Conservation (phyloP, 2,113 vertebrate genomes). For the Turnix velox region DNA sequence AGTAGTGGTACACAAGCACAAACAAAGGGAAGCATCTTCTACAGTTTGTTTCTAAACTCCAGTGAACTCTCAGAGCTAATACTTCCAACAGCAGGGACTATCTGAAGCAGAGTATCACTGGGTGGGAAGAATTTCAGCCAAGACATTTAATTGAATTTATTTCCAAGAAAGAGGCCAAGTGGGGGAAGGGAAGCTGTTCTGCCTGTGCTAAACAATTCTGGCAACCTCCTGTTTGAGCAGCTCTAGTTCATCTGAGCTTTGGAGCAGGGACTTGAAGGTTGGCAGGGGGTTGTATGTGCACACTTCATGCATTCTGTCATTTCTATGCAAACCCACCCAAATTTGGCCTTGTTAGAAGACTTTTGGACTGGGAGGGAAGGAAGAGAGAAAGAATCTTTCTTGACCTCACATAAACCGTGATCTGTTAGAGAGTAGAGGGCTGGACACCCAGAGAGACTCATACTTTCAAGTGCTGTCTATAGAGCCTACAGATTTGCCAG, state of each 20-base stretch:
- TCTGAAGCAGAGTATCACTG: constrained; percentile 13
- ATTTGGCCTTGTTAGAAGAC: constrained; percentile 30
- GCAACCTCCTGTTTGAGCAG: background rate
- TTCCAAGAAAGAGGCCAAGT: constrained; percentile 44
- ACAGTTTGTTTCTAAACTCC: background rate
- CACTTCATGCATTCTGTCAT: background rate
- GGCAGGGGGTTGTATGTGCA: background rate
- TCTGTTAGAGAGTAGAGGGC: background rate
- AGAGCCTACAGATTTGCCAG: background rate
- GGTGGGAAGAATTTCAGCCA: constrained; percentile 37
- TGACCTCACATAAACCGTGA: constrained; percentile 45
- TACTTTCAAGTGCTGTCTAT: background rate
- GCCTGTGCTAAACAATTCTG: background rate
- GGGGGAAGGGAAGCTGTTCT: constrained; percentile 22
- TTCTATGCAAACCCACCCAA: constrained; percentile 39
- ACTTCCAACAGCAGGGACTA: background rate
- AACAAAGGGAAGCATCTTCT: background rate
- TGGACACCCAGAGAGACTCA: constrained; percentile 4
- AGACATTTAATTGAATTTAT: constrained; percentile 43
- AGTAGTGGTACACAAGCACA: background rate
- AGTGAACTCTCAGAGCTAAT: background rate
- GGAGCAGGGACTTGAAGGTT: background rate
- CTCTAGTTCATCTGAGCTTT: background rate
- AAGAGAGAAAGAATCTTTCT: background rate
- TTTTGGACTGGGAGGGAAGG: background rate